A percentile compares a stretch with the other conserved stretches of the same genome.
Conservation (phyloP, 2,797 vertebrate species). For the Smutsia gigantea region DNA sequence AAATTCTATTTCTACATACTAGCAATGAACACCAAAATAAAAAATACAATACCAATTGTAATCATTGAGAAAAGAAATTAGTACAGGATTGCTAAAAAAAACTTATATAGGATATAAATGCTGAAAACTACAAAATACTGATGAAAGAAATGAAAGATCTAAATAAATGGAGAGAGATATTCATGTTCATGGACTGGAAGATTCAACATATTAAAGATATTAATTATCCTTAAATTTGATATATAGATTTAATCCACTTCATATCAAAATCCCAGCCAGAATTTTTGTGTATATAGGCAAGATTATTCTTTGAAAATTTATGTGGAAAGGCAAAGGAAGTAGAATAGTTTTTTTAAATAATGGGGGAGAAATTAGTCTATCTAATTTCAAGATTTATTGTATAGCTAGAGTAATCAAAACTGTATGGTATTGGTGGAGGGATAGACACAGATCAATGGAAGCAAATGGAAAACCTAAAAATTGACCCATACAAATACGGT, state of each 20-base stretch:
- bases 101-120: not conserved
- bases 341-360: not conserved
- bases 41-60: not conserved
- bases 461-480: not conserved
- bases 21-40: slow-evolving; percentile 1
- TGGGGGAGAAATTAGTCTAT: not conserved
- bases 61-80: not conserved
- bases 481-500: not conserved
- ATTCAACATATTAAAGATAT: not conserved
- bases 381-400: not conserved
- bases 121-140: no score
- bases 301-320: not conserved
- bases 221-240: not conserved
- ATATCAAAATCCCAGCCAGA: not conserved
- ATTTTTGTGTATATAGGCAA: not conserved
- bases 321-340: not conserved
- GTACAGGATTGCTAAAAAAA: no score
- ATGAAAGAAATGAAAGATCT: no score
- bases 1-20: not conserved
- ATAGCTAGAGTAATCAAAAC: slow-evolving; percentile 14
- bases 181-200: not conserved
- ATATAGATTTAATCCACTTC: not conserved
- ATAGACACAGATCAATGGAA: not conserved
- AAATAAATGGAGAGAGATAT: not conserved
- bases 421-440: not conserved